These are phyloP conservation scores for Paraescarpia echinospica DNA, from an alignment of 1,140 invertebrate species.

Conservation along the genomic window DNA sequence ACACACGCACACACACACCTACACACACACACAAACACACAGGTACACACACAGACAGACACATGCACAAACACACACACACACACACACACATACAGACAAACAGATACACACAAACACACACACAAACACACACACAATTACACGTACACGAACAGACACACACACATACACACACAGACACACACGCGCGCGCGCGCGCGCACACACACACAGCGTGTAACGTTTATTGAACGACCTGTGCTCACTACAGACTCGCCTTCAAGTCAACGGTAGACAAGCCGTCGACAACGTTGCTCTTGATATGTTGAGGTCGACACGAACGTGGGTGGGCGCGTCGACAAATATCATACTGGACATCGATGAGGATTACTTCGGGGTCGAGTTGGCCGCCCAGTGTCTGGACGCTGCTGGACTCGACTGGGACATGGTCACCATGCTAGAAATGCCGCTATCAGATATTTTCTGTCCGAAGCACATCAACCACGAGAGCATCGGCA, in stretches of 20 bases:
- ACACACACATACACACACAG: no score
- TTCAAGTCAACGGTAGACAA: not conserved
- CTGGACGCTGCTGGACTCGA: conserved; percentile 31
- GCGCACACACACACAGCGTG: no score
- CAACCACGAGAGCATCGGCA: conserved; percentile 27
- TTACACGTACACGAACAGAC: no score
- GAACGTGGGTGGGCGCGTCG: conserved; percentile 9
- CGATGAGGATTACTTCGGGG: conserved; percentile 46
- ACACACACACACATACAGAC: conserved; percentile 10
- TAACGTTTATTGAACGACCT: not conserved
- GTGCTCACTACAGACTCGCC: not conserved
- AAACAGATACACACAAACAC: no score
- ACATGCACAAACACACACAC: no score
- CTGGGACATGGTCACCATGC: conserved; percentile 20
- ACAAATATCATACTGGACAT: conserved; percentile 41
- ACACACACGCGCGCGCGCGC: no score
- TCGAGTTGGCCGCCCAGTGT: conserved; percentile 36
- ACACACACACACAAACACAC: no score
- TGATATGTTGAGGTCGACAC: not conserved
- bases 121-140: no score
- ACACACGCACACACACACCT: no score
- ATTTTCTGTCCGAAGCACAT: conserved; percentile 37
- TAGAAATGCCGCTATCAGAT: conserved; percentile 30
- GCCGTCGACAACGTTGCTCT: not conserved
- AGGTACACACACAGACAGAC: no score